These are phyloP conservation scores for Crioceris asparagi DNA, from an alignment of 2,888 invertebrate genomes.

Conservation along the genomic window DNA sequence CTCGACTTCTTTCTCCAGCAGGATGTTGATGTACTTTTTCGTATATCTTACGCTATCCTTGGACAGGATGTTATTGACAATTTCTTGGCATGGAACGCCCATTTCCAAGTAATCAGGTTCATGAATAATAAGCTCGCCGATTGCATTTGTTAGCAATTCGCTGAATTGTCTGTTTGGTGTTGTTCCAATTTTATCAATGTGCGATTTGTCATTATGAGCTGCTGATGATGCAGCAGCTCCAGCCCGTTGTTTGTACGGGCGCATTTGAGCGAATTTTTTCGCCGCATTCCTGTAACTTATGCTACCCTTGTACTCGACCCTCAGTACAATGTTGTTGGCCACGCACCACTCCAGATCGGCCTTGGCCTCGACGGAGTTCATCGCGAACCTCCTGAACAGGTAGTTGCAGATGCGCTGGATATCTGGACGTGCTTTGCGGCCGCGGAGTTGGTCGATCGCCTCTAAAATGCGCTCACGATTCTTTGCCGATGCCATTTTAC, in stretches of 20 bases:
- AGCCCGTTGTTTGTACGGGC: constrained; percentile 15
- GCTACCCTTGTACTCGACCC: constrained; percentile 79
- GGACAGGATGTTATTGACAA: constrained; percentile 52
- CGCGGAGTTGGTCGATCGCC: constrained; percentile 73
- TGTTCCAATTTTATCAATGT: too few relatives aligned
- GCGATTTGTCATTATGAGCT: background rate
- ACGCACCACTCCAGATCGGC: constrained; percentile 64
- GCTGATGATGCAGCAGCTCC: background rate
- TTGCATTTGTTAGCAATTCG: constrained; percentile 53
- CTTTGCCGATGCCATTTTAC: constrained; percentile 40
- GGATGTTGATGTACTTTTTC: constrained; percentile 51
- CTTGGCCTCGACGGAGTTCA: constrained; percentile 57
- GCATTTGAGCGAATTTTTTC: constrained; percentile 48
- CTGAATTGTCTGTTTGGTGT: constrained; percentile 29
- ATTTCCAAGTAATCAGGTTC: constrained; percentile 61
- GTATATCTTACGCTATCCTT: constrained; percentile 54
- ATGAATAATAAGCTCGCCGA: constrained; percentile 58
- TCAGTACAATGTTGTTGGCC: constrained; percentile 62
- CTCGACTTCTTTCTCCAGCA: constrained; percentile 59
- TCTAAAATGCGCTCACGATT: constrained; percentile 68
- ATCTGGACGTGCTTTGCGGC: constrained; percentile 76
- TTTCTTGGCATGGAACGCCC: constrained; percentile 58
- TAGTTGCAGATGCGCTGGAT: constrained; percentile 73
- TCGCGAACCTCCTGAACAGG: constrained; percentile 62
- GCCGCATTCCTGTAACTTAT: constrained; percentile 76